A percentile compares a stretch with the other conserved stretches of the same genome.
These are phyloP conservation scores for Hydrophis major DNA, from an alignment of 2,797 vertebrate species.

Conservation along the genomic window DNA sequence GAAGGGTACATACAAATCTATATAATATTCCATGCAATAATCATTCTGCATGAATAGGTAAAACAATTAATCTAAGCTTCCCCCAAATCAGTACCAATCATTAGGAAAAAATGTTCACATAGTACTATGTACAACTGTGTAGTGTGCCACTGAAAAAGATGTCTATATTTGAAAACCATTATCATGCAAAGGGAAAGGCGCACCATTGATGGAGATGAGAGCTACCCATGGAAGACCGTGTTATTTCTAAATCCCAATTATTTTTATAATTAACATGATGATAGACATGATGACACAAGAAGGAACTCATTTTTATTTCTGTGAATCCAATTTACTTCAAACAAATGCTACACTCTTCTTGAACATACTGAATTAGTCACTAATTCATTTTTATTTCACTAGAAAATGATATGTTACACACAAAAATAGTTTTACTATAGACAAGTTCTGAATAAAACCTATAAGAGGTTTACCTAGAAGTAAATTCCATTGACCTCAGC, in stretches of 20 bases:
- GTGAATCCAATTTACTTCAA: background rate
- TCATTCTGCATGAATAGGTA: conserved; percentile 7
- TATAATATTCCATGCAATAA: conserved; percentile 8
- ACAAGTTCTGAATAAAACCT: background rate
- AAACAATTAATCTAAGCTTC: background rate
- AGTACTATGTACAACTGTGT: conserved; percentile 27
- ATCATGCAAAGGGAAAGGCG: background rate
- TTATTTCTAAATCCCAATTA: background rate
- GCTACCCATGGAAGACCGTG: background rate
- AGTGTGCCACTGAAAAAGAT: conserved; percentile 10
- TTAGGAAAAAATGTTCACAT: conserved; percentile 20
- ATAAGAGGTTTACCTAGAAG: background rate
- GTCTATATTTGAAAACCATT: conserved; percentile 34
- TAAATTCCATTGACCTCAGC: background rate
- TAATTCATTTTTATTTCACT: background rate
- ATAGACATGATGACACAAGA: background rate
- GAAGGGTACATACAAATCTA: background rate
- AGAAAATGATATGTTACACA: background rate
- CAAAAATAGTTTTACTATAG: background rate
- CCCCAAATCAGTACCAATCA: conserved; percentile 6
- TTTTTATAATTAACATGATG: background rate
- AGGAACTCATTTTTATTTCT: background rate
- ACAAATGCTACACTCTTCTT: background rate
- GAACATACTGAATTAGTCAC: background rate
- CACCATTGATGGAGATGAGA: background rate